Conservation (phyloP, 2,113 vertebrate genomes). For the Scophthalmus maximus region DNA sequence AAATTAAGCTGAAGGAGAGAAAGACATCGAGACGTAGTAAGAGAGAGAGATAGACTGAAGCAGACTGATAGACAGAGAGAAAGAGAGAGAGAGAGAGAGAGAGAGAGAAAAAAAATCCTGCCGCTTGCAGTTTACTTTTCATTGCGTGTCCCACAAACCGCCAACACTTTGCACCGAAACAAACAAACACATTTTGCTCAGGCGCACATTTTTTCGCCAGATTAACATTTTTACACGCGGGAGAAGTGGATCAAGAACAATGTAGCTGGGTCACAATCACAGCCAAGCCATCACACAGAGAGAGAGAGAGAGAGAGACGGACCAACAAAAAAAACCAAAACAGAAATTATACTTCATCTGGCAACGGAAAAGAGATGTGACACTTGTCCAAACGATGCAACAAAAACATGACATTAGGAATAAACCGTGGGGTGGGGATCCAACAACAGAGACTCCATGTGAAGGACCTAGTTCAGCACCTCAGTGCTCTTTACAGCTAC, state of each 20-base stretch:
- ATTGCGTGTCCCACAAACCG: conserved; percentile 58
- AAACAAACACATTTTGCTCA: conserved; percentile 61
- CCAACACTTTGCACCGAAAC: conserved; percentile 55
- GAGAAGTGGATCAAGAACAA: conserved; percentile 56
- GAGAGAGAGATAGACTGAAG: conserved; percentile 1
- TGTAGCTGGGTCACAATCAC: conserved; percentile 34
- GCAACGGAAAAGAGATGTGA: conserved; percentile 26
- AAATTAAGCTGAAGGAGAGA: conserved; percentile 45
- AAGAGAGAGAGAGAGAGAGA: conserved; percentile 6
- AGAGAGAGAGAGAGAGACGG: conserved; percentile 1
- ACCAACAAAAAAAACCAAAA: no score
- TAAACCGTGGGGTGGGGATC: not conserved
- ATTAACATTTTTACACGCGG: conserved; percentile 58
- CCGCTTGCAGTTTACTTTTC: conserved; percentile 55
- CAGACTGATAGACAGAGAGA: not conserved
- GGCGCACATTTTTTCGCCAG: conserved; percentile 20
- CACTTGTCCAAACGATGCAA: conserved; percentile 15
- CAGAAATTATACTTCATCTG: conserved; percentile 49
- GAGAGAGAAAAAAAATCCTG: conserved; percentile 2
- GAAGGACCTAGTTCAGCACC: no score
- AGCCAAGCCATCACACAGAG: conserved; percentile 35
- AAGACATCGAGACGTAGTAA: not conserved
- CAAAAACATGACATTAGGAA: conserved; percentile 18
- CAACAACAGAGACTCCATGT: not conserved
- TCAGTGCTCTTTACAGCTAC: not conserved